Conservation (phyloP, 2,113 vertebrate genomes). For the Willisornis vidua region DNA sequence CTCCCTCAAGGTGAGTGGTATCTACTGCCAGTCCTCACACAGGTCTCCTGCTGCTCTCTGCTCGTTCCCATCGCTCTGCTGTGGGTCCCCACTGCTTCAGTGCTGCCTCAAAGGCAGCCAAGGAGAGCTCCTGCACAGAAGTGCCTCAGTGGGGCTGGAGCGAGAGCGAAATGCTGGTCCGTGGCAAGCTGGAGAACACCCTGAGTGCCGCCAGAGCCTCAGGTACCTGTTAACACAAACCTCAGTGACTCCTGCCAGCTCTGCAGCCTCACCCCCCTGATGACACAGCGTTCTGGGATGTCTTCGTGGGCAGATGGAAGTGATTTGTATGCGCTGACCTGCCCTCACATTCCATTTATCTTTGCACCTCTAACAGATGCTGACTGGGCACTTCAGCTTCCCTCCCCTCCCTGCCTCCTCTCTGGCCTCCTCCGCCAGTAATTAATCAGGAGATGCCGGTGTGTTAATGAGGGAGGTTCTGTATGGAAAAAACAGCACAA, state of each 20-base stretch:
- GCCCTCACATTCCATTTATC: slow-evolving; percentile 25
- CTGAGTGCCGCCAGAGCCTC: not conserved
- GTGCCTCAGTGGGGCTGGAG: not conserved
- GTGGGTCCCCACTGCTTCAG: fast-evolving
- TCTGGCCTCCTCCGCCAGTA: not conserved
- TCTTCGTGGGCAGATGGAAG: not conserved
- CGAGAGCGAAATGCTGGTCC: fast-evolving
- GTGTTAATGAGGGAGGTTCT: not conserved
- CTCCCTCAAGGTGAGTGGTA: not conserved
- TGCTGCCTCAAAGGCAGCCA: not conserved
- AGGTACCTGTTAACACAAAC: fast-evolving
- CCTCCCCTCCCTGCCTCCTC: not conserved
- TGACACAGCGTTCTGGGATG: not conserved
- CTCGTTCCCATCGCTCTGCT: not conserved
- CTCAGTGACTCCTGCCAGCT: not conserved
- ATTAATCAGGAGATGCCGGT: not conserved
- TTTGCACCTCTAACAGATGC: slow-evolving; percentile 12
- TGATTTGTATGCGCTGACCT: slow-evolving; percentile 18
- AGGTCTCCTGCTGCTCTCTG: not conserved
- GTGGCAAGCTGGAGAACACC: fast-evolving
- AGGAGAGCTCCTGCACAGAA: fast-evolving
- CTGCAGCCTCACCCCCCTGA: not conserved
- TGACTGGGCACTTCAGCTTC: slow-evolving; percentile 24
- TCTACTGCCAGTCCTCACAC: not conserved
- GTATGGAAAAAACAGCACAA: not conserved